Evolutionary conservation across 2,888 invertebrate species (phyloP), one percentile per base, ranked within the genome.

Genomic region (Herminia tarsipennalis): DNA sequence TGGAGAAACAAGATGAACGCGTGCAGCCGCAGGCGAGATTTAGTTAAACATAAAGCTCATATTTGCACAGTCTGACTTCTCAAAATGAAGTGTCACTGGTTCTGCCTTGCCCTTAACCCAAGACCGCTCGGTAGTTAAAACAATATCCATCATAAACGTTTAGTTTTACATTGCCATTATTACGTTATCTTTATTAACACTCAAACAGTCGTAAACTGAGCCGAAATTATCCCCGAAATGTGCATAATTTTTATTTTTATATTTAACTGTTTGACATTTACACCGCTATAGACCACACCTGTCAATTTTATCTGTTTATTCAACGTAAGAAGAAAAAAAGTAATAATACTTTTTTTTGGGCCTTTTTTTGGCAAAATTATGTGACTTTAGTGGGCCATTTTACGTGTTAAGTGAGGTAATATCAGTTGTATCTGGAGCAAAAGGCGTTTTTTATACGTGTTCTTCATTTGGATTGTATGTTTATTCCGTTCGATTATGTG

Each of bases 111-210:
- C 63, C 69, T 65, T 68, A 70, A 70, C 38, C 45, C 27, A 45
- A 52, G 45, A 40, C 41, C 34, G 20, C 28, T 24, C n/a, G 9
- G 47, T 52, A 62, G 66, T 61, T 61, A 61, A 67, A 70, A 73
- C 64, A 70, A 68, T 72, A 69, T 68, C 16, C 68, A 62, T 81
- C 78, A 80, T 81, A 81, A 82, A 76, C 77, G 76, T 75, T 78
- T 74, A 76, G 72, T 70, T 73, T 70, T 59, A 76, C 70, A 69
- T 66, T 70, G 59, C 44, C 66, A 66, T 76, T 70, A 77, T 73
- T 76, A 50, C 46, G 37, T 77, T 76, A 82, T 80, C 76, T 85
- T 85, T 82, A 85, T 79, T 73, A 74, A 73, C 72, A 70, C 72
- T 72, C 65, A 70, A 70, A 72, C 65, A 40, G 59, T 78, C 82